Conservation (phyloP, 2,113 vertebrate genomes). For the Chunga burmeisteri region DNA sequence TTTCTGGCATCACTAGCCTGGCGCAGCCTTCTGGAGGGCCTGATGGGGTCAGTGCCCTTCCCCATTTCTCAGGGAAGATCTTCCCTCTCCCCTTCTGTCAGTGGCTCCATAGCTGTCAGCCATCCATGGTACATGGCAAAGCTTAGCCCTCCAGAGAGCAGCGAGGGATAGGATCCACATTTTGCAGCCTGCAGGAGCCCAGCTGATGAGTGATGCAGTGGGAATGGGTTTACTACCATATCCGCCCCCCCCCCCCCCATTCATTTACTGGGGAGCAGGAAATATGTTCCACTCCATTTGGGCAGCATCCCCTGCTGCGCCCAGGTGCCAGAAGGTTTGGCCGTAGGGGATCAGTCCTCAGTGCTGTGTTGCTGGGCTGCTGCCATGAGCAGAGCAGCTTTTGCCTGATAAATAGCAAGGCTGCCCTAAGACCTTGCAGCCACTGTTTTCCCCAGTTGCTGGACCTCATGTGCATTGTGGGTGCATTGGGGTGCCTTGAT, state of each 20-base stretch:
- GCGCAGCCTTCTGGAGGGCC: rapidly evolving
- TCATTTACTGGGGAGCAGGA: neutral
- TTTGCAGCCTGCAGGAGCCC: neutral
- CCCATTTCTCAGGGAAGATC: neutral
- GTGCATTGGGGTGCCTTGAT: neutral
- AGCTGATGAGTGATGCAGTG: too few relatives aligned
- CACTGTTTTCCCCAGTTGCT: neutral
- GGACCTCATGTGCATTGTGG: neutral
- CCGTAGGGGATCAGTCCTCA: neutral
- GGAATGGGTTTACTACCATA: neutral
- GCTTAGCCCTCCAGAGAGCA: neutral
- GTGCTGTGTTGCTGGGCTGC: neutral
- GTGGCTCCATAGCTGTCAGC: neutral
- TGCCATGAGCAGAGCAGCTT: neutral
- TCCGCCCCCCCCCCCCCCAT: too few relatives aligned
- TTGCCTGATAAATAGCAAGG: neutral
- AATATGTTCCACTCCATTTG: neutral
- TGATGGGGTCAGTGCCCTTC: neutral
- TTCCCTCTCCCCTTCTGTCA: neutral
- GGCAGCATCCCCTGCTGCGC: neutral
- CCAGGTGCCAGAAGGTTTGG: neutral
- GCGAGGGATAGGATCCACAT: neutral
- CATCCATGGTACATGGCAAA: neutral
- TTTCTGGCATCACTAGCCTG: neutral
- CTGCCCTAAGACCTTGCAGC: neutral